Percentiles rank a stretch among this genome's conserved stretches.
Evolutionary conservation across 2,888 invertebrate species (phyloP).

Genomic region (Choreutis nemorana): DNA sequence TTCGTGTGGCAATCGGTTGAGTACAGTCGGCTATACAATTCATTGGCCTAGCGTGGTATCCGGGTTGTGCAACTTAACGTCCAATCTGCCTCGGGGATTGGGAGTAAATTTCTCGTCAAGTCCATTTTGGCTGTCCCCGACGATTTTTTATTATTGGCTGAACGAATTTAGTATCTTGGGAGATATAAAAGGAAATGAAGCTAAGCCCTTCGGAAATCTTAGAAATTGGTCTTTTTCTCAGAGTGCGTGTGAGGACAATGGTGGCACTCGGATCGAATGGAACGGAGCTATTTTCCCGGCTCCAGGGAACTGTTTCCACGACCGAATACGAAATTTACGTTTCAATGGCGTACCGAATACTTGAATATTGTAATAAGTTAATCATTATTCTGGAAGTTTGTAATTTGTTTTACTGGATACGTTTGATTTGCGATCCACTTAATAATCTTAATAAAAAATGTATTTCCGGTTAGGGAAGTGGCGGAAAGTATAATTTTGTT

Average conservation of each 20-base stretch:
- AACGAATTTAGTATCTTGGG: constrained; percentile 64
- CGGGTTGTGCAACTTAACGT: constrained; percentile 36
- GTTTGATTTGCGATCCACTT: constrained; percentile 6
- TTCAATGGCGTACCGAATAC: constrained; percentile 35
- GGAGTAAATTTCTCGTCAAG: constrained; percentile 49
- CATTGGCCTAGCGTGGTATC: too few species aligned
- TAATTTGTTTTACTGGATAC: constrained; percentile 9
- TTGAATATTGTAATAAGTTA: constrained; percentile 46
- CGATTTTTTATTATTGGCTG: constrained; percentile 62
- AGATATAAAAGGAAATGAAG: constrained; percentile 66
- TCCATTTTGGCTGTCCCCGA: constrained; percentile 49
- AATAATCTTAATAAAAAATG: constrained; percentile 5
- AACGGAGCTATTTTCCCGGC: constrained; percentile 43
- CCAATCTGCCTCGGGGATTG: constrained; percentile 36
- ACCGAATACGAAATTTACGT: constrained; percentile 51
- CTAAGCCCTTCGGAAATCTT: constrained; percentile 65
- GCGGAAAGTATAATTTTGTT: constrained; percentile 28
- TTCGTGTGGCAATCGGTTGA: too few species aligned
- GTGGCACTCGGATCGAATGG: constrained; percentile 44
- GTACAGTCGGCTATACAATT: too few species aligned
- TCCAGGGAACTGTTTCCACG: constrained; percentile 56
- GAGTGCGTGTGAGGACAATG: constrained; percentile 59
- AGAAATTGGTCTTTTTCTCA: constrained; percentile 59
- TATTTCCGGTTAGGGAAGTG: too few species aligned
- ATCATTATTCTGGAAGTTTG: constrained; percentile 17